Base-by-base conservation (phyloP, 2,888 invertebrate species). In the Ochlodes sylvanus region DNA sequence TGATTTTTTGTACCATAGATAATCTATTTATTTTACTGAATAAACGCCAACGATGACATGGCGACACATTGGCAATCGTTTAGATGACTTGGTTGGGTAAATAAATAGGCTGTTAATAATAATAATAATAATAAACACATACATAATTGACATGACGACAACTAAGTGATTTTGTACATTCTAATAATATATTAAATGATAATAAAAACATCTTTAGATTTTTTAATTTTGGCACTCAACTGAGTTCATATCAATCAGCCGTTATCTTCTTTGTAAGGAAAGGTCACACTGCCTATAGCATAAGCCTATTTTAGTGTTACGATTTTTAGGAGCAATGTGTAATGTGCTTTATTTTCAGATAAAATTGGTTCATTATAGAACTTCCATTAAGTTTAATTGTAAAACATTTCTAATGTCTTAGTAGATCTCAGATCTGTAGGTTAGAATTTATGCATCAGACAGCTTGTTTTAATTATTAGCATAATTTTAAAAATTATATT, bases 331-430 rank as follows among this genome's bases (percentile, higher is more conserved):
- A 5, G 15, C 7, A 9, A 15, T 47, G 7, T 9, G 15, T 47
- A 47, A 0, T 47, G 7, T 7, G 44, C 44, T 47, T 47, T 17
- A 47, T n/a, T 9, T 38, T 12, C 0, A 17, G 2, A 47, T 5
- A 47, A 44, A 47, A 17, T 17, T 44, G 10, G 7, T 47, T 47
- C 12, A 38, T 38, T 38, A 12, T 47, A 17, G 9, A 47, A 47
- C 44, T 47, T 47, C 7, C 1, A 47, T 47, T 47, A 73, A 62
- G 34, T 55, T 38, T 58, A 54, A 27, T 14, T 7, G 2, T 12
- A 38, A 38, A 38, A 38, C 38, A 21, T 68, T 34, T 42, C 34
- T 63, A 69, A 71, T 58, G 63, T 66, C 50, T 32, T 57, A 57
- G 58, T 57, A 42, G 58, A 58, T 58, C 58, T 58, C 58, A 58